Conservation (phyloP, 2,113 vertebrate species). For the Chauna torquata region DNA sequence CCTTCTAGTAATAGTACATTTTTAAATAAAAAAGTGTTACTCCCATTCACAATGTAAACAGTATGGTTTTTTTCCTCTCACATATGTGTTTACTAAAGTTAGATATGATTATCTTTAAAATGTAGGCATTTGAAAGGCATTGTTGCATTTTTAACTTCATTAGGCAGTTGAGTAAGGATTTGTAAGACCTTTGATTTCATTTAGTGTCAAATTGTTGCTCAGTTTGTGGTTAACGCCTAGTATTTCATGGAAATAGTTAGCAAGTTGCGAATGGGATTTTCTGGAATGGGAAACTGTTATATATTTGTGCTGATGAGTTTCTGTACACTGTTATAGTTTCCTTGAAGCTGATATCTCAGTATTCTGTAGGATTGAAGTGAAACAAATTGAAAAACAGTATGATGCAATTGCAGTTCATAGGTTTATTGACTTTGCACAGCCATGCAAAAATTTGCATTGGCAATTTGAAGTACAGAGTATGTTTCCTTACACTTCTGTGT, state of each 20-base stretch:
- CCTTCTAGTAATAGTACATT: constrained; percentile 7
- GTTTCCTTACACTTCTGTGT: not conserved
- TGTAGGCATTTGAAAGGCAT: not conserved
- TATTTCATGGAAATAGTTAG: not conserved
- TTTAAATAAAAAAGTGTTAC: not conserved
- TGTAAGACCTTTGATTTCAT: not conserved
- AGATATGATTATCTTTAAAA: not conserved
- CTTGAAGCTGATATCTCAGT: not conserved
- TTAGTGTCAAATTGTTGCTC: not conserved
- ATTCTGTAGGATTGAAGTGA: not conserved
- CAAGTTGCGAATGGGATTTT: not conserved
- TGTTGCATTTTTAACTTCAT: not conserved
- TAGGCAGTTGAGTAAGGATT: not conserved
- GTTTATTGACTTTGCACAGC: not conserved
- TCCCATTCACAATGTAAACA: constrained; percentile 31
- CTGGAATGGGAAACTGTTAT: not conserved
- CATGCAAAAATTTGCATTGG: not conserved
- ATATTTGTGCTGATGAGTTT: not conserved
- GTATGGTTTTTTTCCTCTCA: not conserved
- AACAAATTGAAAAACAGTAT: not conserved
- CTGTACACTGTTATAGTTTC: not conserved
- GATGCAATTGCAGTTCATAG: not conserved
- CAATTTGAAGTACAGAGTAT: not conserved
- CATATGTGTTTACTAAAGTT: not conserved
- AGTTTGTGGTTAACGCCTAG: not conserved